Evolutionary conservation across 2,113 vertebrate species (phyloP).

Genomic region (Steatornis caripensis): DNA sequence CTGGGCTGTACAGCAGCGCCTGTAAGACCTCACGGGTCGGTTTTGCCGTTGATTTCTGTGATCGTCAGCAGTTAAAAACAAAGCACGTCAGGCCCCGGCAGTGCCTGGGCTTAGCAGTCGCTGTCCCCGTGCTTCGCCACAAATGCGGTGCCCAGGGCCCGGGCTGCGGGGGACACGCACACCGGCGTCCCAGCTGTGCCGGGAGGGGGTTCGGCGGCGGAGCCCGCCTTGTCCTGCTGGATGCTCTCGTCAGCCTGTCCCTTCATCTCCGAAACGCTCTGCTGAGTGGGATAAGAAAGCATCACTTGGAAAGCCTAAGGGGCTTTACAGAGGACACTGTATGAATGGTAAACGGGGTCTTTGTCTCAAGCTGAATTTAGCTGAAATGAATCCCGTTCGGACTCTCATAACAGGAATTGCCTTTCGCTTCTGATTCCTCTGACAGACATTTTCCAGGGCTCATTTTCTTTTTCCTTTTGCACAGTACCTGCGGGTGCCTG

Average conservation of each 20-base stretch:
- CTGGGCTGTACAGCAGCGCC: fast-evolving
- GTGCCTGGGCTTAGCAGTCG: neutral
- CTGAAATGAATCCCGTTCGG: neutral
- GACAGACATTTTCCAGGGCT: neutral
- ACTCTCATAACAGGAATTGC: neutral
- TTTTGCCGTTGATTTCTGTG: neutral
- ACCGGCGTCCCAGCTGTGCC: neutral
- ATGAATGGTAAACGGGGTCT: neutral
- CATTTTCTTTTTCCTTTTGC: neutral
- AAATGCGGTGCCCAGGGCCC: fast-evolving
- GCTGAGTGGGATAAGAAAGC: neutral
- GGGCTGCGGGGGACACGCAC: neutral
- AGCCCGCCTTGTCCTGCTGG: neutral
- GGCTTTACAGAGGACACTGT: neutral
- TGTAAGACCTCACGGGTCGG: neutral
- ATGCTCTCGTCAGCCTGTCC: neutral
- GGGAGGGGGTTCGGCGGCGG: fast-evolving
- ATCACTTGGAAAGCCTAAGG: neutral
- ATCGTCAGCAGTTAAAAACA: neutral
- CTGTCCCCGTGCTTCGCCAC: neutral
- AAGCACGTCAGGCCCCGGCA: neutral
- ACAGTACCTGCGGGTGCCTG: neutral
- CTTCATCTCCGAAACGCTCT: neutral
- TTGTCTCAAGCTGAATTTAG: neutral
- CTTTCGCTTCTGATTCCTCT: neutral